phyloP scores from a whole-genome alignment of 2,888 invertebrate species.

The Camponotus fellah region DNA sequence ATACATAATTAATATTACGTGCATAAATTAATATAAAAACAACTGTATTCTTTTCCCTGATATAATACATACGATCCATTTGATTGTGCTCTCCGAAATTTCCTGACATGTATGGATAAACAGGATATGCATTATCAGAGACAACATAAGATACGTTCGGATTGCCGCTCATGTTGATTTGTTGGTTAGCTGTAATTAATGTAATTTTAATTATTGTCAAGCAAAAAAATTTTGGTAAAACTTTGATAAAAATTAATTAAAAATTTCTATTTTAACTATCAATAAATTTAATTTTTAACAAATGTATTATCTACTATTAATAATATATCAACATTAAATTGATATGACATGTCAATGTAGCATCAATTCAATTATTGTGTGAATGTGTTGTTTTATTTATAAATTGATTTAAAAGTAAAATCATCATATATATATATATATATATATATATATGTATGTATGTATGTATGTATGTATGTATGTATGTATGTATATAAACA shows the following conservation, averaged over 20 bases:
- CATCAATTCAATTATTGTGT: background rate
- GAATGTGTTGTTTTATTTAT: background rate
- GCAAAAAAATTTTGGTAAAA: background rate
- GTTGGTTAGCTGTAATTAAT: slow-evolving; percentile 37
- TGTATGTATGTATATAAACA: too few species aligned
- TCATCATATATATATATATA: too few species aligned
- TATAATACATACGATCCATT: slow-evolving; percentile 71
- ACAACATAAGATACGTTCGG: slow-evolving; percentile 13
- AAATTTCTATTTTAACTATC: background rate
- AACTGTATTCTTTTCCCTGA: background rate
- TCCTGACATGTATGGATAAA: slow-evolving; percentile 34
- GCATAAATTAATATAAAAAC: background rate
- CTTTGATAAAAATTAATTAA: background rate
- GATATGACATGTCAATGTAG: background rate
- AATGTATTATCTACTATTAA: background rate
- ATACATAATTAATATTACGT: background rate
- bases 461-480: too few species aligned
- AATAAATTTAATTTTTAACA: background rate
- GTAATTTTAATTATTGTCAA: background rate
- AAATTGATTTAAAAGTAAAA: background rate
- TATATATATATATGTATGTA: too few species aligned
- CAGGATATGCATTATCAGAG: slow-evolving; percentile 54
- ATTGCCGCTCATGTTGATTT: background rate
- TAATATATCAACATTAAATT: background rate
- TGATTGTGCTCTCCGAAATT: slow-evolving; percentile 54